Base-by-base conservation (phyloP, 2,888 invertebrate genomes). In the Brachyptera risi region DNA sequence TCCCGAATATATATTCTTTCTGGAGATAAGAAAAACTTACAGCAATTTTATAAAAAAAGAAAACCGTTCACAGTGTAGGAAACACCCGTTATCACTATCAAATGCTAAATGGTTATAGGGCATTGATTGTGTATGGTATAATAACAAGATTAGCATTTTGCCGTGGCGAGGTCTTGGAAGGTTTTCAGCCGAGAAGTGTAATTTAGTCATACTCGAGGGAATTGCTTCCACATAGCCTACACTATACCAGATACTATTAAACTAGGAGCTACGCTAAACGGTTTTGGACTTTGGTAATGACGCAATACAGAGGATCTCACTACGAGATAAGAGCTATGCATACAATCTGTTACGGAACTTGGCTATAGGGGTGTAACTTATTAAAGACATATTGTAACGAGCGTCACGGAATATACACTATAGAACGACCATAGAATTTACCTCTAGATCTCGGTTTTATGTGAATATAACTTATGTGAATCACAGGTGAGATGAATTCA, bases 271-370 rank as follows among this genome's bases (percentile, higher is more conserved):
- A n/a, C 54, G 37, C 54, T 54, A 54, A 54, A 54, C 54, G 54
- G 19, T 54, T 54, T 54, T 54, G 54, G 54, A 54, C 54, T 37
- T 54, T n/a, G 54, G 35, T 54, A 35, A 54, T 54, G 54, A 54
- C 35, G 35, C 54, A 54, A 54, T 54, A 35, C 23, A 35, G n/a
- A 37, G 37, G 17, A 54, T 54, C 37, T 23, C 31, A 17, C 54
- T 26, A 9, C 35, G n/a, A 19, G 54, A 54, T 54, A 54, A 54
- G 17, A 37, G 37, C 54, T 37, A 38, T 54, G 54, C 5, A 21
- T 21, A 24, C 47, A 47, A 47, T 47, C 47, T 47, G 47, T 24
- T 47, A 24, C 47, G 24, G 24, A 47, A 47, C 47, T 47, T 47
- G 21, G 24, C 47, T 47, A 5, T 11, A 11, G 11, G 47, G 4